Base-by-base conservation (phyloP, 2,888 invertebrate species). In the Mystacides longicornis region DNA sequence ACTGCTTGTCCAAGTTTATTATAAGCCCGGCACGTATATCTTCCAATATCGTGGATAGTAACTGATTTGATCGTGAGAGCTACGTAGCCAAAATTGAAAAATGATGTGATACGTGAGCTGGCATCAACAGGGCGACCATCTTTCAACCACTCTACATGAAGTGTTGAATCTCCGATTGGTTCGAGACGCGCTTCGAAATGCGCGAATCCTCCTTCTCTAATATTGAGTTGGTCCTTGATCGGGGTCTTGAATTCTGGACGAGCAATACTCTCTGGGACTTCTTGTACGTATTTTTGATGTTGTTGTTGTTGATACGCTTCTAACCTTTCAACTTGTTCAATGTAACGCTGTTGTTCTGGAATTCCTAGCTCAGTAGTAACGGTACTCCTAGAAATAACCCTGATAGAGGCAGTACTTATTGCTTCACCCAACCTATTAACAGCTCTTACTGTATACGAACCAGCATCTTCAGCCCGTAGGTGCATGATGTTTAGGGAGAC, bases 401-500 rank as follows among this genome's bases (percentile, higher is more conserved):
- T 81, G 61, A 93, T 82, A 56, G 82, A 81, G 62, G 91, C 87
- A 65, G 86, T 85, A 72, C 91, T 90, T 66, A 91, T 82, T 64
- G 93, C 93, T 78, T 94, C 93, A 65, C 94, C 94, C 68, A 88
- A 80, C 69, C 88, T 86, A 71, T 94, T 94, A 64, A 90, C 86
- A 76, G 93, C 94, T 68, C 92, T 85, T 70, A 90, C 90, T 66
- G 91, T 92, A 67, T 94, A 94, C 74, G 89, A 87, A 75, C 96
- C 96, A 69, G 91, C 87, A 85, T 99, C 98, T 86, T 98, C 97
- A 81, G 89, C 86, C 80, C 95, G 89, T 82, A 96, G 89, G 86
- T 96, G 95, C 87, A 94, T 82, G 75, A 98, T 95, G 79, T 96
- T 96, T 69, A 97, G 87, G 78, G 94, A 93, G 80, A 96, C 95